Base-by-base conservation (phyloP, 2,113 vertebrate genomes). In the Pungitius pungitius region DNA sequence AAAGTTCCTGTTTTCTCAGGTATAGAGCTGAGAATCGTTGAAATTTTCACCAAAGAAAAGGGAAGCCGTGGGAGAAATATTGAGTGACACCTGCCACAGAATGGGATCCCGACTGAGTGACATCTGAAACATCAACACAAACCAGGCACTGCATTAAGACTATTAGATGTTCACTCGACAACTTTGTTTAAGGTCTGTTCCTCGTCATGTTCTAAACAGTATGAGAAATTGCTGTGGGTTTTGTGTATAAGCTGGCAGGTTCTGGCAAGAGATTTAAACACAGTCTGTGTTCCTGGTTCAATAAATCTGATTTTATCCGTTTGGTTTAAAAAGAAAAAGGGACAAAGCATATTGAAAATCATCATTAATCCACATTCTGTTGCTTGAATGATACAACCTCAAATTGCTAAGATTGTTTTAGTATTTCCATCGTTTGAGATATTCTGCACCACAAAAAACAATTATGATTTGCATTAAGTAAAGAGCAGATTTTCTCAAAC, bases 1-100 rank as follows among this genome's bases (percentile, higher is more conserved):
- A 84, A 79, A 75, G 40, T 52, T 61, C 17, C 47, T 20, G 14
- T n/a, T 42, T 75, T 66, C 59, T 77, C 42, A 33, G 24, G 58
- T 60, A 33, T 43, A 65, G 43, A 45, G 42, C 17, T 20, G 65
- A 60, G 14, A 30, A n/a, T 61, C 60, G 78, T 66, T 76, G 33
- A 84, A 81, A 57, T 69, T 13, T 42, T 68, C 8, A 30, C 20
- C 42, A 58, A 13, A 35, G 1, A 33, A 39, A 22, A 20, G 62
- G 27, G 45, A 69, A 70, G 35, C 70, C 56, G 22, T 37, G 30
- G 51, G 57, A 37, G 26, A 67, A 70, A 52, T 56, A 73, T 14
- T 84, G 85, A 89, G 57, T 83, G 89, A 71, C 78, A 85, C 57
- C 73, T 84, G 78, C 67, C 78, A 82, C 73, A 68, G 75, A 81